Conservation (phyloP, 2,888 invertebrate genomes). For the Heliothis peltigera region DNA sequence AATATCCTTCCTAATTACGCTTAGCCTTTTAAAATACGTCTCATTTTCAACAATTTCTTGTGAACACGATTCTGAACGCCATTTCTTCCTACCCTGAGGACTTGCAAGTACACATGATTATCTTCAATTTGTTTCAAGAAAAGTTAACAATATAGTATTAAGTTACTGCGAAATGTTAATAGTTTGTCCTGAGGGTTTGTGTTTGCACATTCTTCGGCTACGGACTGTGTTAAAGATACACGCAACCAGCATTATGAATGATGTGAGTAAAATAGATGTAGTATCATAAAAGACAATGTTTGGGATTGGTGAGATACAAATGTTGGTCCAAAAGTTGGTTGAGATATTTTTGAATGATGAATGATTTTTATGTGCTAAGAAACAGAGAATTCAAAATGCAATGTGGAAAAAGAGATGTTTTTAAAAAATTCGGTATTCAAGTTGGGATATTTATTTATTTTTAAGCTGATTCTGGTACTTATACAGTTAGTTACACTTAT, state of each 20-base stretch:
- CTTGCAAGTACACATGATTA: constrained; percentile 41
- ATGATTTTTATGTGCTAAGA: neutral
- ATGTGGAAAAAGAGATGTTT: no score
- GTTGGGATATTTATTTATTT: no score
- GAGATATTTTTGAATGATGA: neutral
- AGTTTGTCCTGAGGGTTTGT: constrained; percentile 35
- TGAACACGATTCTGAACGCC: constrained; percentile 42
- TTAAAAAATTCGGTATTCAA: no score
- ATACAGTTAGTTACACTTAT: no score
- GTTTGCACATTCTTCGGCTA: constrained; percentile 44
- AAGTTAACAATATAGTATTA: constrained; percentile 57
- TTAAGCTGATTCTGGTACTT: no score
- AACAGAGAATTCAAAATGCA: no score
- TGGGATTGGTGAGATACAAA: neutral
- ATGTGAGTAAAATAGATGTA: constrained; percentile 21
- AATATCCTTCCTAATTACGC: constrained; percentile 33
- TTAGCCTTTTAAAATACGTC: constrained; percentile 26
- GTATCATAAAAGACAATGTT: constrained; percentile 6
- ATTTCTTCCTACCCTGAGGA: constrained; percentile 48
- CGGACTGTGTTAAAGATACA: constrained; percentile 10
- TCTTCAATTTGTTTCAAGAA: constrained; percentile 54
- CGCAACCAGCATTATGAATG: constrained; percentile 14
- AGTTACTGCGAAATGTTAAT: constrained; percentile 46
- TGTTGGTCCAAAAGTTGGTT: neutral
- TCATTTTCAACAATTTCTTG: constrained; percentile 35